A percentile compares a stretch with the other conserved stretches of the same genome.
Conservation (phyloP, 2,113 vertebrate species). For the Monarcha castaneiventris region DNA sequence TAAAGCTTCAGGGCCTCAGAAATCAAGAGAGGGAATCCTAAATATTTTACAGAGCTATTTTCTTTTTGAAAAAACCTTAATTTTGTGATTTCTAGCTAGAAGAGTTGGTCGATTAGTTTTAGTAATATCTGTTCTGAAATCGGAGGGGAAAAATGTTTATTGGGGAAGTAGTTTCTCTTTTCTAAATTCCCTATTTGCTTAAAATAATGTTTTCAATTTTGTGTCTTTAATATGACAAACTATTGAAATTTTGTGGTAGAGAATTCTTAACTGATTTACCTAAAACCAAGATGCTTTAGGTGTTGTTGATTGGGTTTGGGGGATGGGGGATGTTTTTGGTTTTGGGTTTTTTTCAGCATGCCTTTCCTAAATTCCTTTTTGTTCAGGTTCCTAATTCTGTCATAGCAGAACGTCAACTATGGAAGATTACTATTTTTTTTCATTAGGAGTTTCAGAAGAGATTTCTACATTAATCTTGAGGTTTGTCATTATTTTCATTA, state of each 20-base stretch:
- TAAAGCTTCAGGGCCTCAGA: background rate
- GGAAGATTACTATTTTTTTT: background rate
- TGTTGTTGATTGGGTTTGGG: background rate
- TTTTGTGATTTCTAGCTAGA: background rate
- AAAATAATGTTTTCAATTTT: background rate
- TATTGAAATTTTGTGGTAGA: background rate
- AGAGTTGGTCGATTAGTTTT: background rate
- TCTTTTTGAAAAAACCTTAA: background rate
- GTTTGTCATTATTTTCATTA: background rate
- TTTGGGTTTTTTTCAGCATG: background rate
- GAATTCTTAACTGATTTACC: background rate
- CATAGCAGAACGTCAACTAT: too few relatives aligned
- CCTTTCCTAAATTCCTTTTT: background rate
- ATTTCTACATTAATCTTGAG: background rate
- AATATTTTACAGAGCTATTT: background rate
- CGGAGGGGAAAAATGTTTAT: background rate
- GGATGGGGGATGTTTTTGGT: accelerated
- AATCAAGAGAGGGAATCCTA: background rate
- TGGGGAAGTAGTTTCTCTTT: background rate
- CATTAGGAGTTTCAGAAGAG: background rate
- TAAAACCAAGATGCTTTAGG: background rate
- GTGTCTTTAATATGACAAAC: background rate
- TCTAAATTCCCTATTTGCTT: background rate
- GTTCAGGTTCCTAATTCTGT: background rate
- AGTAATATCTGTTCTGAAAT: background rate